Conservation (phyloP, 2,797 vertebrate genomes). For the Karalla daura region DNA sequence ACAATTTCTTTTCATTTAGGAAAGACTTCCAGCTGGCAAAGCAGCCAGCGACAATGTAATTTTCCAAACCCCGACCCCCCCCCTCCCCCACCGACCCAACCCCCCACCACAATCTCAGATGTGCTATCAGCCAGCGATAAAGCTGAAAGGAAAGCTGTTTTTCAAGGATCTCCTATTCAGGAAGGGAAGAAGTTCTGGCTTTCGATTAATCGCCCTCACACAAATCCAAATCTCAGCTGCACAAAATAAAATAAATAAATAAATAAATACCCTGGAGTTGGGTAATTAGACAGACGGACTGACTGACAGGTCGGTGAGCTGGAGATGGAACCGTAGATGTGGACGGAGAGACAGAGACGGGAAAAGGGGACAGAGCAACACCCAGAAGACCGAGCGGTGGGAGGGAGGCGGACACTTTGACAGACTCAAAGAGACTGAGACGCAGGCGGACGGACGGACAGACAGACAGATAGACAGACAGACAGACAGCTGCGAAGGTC, state of each 20-base stretch:
- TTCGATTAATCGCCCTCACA: slow-evolving; percentile 50
- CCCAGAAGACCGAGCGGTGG: background rate
- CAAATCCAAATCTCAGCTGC: slow-evolving; percentile 35
- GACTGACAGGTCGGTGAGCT: slow-evolving; percentile 7
- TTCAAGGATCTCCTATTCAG: slow-evolving; percentile 56
- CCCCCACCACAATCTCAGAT: slow-evolving; percentile 63
- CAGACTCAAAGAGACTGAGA: slow-evolving; percentile 20
- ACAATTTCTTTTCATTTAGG: slow-evolving; percentile 51
- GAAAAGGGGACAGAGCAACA: slow-evolving; percentile 6
- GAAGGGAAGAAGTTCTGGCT: slow-evolving; percentile 50
- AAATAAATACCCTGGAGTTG: slow-evolving; percentile 10
- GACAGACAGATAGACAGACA: background rate
- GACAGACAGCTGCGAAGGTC: slow-evolving; percentile 54
- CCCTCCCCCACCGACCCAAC: too few species aligned
- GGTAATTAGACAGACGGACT: slow-evolving; percentile 29
- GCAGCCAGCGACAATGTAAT: slow-evolving; percentile 62
- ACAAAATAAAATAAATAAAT: too few species aligned
- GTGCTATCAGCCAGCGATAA: slow-evolving; percentile 54
- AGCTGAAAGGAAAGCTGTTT: slow-evolving; percentile 59
- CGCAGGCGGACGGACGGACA: slow-evolving; percentile 4
- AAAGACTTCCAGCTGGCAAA: slow-evolving; percentile 58
- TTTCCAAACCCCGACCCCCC: slow-evolving; percentile 63
- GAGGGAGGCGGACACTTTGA: slow-evolving; percentile 16
- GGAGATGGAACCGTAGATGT: slow-evolving; percentile 2
- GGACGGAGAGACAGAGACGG: background rate